Conservation (phyloP, 2,113 vertebrate species). For the Melanerpes aurifrons region DNA sequence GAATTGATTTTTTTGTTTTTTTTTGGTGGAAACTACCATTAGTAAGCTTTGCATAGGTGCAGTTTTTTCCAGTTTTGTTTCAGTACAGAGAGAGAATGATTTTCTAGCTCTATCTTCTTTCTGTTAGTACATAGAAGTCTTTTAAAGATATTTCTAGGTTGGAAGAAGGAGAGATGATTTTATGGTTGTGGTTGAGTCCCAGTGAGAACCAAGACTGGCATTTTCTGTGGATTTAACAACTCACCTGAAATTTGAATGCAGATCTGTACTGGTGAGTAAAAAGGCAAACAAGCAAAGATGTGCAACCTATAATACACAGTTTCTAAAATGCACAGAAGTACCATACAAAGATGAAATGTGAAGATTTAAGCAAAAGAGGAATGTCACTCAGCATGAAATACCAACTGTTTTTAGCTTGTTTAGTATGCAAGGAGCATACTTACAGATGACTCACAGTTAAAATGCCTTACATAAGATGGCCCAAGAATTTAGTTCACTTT, state of each 20-base stretch:
- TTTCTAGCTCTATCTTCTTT: not conserved
- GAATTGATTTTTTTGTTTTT: not conserved
- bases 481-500: slow-evolving; percentile 40
- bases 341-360: not conserved
- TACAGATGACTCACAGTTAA: slow-evolving; percentile 57
- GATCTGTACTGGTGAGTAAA: not conserved
- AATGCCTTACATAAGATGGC: slow-evolving; percentile 52
- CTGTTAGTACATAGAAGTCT: not conserved
- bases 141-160: not conserved
- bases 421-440: slow-evolving; percentile 21
- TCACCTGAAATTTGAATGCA: not conserved
- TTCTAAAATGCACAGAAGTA: slow-evolving; percentile 38
- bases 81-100: not conserved
- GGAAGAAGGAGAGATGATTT: not conserved
- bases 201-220: not conserved
- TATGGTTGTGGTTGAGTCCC: not conserved
- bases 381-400: slow-evolving; percentile 39
- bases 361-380: slow-evolving; percentile 20
- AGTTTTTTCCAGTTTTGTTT: not conserved
- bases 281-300: not conserved
- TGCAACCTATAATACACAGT: not conserved
- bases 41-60: not conserved
- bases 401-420: slow-evolving; percentile 46
- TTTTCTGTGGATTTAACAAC: not conserved
- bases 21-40: not conserved